Percentiles rank a stretch among this genome's conserved stretches.
phyloP scores from a whole-genome alignment of 2,797 vertebrate genomes.

The Galaxias olidus region DNA sequence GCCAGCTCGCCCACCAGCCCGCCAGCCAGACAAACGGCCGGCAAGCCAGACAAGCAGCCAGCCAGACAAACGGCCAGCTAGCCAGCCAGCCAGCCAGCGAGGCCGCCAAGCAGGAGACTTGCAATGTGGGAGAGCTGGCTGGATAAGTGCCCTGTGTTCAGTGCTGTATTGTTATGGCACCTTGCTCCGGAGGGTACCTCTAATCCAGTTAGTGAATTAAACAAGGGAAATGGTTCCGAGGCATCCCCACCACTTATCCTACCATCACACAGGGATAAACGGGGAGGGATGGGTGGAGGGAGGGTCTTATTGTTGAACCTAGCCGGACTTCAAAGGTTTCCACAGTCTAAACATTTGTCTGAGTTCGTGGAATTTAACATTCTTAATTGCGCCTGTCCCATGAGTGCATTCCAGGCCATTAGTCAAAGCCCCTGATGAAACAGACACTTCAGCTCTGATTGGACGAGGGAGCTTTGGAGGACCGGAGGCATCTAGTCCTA shows the following conservation, averaged over 20 bases:
- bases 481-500: conserved; percentile 21
- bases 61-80: conserved; percentile 18
- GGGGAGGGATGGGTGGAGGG: conserved; percentile 46
- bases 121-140: conserved; percentile 18
- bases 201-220: conserved; percentile 67
- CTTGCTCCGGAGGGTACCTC: conserved; percentile 59
- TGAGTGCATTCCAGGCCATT: conserved; percentile 47
- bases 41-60: background rate
- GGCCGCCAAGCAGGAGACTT: background rate
- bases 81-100: background rate
- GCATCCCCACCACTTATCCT: conserved; percentile 57
- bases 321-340: conserved; percentile 56
- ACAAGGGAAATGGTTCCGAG: conserved; percentile 58
- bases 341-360: conserved; percentile 57
- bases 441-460: conserved; percentile 37
- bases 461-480: conserved; percentile 18
- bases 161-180: conserved; percentile 53
- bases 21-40: conserved; percentile 16
- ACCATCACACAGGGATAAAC: conserved; percentile 51
- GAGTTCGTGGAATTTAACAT: conserved; percentile 63
- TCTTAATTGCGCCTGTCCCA: conserved; percentile 60
- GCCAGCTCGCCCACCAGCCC: background rate
- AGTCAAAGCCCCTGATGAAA: conserved; percentile 56
- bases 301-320: conserved; percentile 44
- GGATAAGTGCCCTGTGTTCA: conserved; percentile 16